These are phyloP conservation scores for Horisme vitalbata DNA, from an alignment of 2,888 invertebrate species.

Conservation along the genomic window DNA sequence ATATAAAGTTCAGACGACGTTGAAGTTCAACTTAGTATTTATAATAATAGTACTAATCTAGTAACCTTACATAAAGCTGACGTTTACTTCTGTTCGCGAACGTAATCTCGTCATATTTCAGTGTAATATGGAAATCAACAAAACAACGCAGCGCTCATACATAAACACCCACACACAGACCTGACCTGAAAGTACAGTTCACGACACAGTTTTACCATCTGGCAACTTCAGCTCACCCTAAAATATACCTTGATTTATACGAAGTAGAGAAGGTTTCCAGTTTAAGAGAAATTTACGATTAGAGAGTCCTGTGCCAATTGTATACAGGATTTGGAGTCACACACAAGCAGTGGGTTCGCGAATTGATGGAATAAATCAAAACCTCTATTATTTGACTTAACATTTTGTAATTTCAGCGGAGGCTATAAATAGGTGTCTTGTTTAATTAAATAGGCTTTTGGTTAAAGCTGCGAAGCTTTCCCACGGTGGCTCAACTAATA, in stretches of 20 bases:
- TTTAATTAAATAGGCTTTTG: slow-evolving; percentile 4
- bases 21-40: no score
- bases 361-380: slow-evolving; percentile 22
- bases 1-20: no score
- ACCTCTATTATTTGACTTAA: slow-evolving; percentile 14
- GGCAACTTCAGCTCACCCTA: neutral
- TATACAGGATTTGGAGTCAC: slow-evolving; percentile 4
- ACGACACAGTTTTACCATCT: slow-evolving; percentile 2
- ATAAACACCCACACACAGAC: slow-evolving; percentile 16
- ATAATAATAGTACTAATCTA: no score
- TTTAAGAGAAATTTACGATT: neutral
- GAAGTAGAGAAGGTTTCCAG: neutral
- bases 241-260: neutral
- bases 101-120: slow-evolving; percentile 8
- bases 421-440: neutral
- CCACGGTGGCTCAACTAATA: no score
- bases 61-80: neutral
- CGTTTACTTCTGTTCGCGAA: slow-evolving; percentile 11
- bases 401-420: slow-evolving; percentile 9
- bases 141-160: slow-evolving; percentile 18
- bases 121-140: slow-evolving; percentile 18
- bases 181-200: slow-evolving; percentile 10
- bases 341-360: slow-evolving; percentile 15
- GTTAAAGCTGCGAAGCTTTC: slow-evolving; percentile 1
- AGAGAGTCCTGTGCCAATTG: neutral